Evolutionary conservation across 2,888 invertebrate genomes (phyloP), one percentile per base, ranked within the genome.

Genomic region (Cryptocheilus praepositus): DNA sequence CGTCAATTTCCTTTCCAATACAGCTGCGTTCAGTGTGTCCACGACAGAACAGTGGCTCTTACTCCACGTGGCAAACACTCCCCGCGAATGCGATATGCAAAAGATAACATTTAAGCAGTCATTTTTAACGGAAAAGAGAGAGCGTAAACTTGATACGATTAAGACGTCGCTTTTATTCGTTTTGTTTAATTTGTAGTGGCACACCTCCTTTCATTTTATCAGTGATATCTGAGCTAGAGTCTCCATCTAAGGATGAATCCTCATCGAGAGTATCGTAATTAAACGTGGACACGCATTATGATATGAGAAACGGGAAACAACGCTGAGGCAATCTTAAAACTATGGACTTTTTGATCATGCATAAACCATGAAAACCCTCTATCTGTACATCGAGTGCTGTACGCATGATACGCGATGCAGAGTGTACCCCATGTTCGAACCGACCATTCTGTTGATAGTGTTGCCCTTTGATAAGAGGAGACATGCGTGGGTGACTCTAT

Each of bases 331-430:
- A 88, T 87, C 81, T 83, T 74, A 86, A 88, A 88, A 88, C 88
- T 88, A 88, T 88, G 88, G 88, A 88, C 88, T 88, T 88, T 88
- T 88, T 88, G 88, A 88, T 88, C 88, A 88, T 88, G 88, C 88
- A 81, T 77, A 71, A 79, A 80, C 75, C 76, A 80, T 79, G 68
- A 77, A 74, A 69, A 75, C 84, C 83, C 84, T 82, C 72, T 11
- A 36, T 81, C 64, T 71, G n/a, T 66, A 63, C 46, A 68, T 73
- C 74, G 81, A 82, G 78, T 81, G 83, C 56, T 77, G 70, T 79
- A 72, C 72, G 56, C 58, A 56, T 52, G 28, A 54, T 54, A 21
- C 64, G 61, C 74, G 74, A 79, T 76, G 72, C 18, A 67, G 61
- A 60, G 64, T 64, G 60, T 36, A 62, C 74, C 71, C 69, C 57